Evolutionary conservation across 2,113 vertebrate genomes (phyloP), one percentile per base, ranked within the genome.

Genomic region (Leuciscus idus): DNA sequence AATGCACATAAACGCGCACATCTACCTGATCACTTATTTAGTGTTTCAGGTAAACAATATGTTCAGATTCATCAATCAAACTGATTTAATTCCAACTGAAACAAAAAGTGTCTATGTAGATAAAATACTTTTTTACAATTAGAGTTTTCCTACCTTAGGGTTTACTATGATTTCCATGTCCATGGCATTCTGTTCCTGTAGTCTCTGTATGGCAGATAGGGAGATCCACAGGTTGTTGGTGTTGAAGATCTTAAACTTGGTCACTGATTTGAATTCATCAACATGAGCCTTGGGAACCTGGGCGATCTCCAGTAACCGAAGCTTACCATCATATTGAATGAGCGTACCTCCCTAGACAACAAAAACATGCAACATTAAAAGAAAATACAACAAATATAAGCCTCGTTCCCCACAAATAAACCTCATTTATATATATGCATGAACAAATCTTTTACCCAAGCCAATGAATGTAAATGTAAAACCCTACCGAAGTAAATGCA

Each of bases 181-280:
- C 92, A 99, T 97, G 4, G 95, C 95, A 0, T 96, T 97, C 61
- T 97, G 95, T 87, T 99, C 97, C 90, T 99, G 97, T 88, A 99
- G 94, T 91, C 97, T 97, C 94, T 98, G 98, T 92, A 99, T 96
- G 4, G 98, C 98, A 83, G 95, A 91, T 91, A 99, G 90, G 50
- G 97, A 98, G 89, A 99, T 96, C 98, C 98, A 99, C 90, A 99
- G 86, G 86, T 99, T 99, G 95, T 99, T 99, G 90, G 98, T 99
- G 86, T 99, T 99, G 93, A 99, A 99, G 93, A 99, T 99, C 95
- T 99, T 99, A 93, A 99, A 99, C 92, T 99, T 99, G 13, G 97
- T 96, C 82, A 99, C 98, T 0, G 98, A 99, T 90, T 99, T 99
- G 94, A 99, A 99, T 84, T 99, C 98, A 87, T 99, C 98, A 26